phyloP scores from a whole-genome alignment of 2,888 invertebrate genomes.

The Acanthoscelides obtectus region DNA sequence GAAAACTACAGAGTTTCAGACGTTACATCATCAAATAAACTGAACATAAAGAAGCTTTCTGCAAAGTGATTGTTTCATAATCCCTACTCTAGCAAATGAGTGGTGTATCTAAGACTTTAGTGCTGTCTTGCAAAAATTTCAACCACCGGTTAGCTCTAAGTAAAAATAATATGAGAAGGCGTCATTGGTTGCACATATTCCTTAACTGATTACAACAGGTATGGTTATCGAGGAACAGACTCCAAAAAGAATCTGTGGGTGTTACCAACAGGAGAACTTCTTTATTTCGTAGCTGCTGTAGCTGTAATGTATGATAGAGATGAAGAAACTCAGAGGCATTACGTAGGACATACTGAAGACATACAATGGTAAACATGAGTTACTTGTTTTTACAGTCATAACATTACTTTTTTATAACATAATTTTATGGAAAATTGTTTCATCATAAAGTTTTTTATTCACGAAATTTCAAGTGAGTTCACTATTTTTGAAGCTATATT shows the following conservation, averaged over 20 bases:
- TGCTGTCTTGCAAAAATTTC: too few relatives aligned
- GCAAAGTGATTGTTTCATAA: too few relatives aligned
- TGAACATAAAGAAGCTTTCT: too few relatives aligned
- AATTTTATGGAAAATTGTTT: not conserved
- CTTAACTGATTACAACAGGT: conserved; percentile 54
- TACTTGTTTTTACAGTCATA: not conserved
- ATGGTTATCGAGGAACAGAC: conserved; percentile 91
- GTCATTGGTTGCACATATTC: conserved; percentile 20
- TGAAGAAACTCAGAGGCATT: conserved; percentile 84
- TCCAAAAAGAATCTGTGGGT: conserved; percentile 87
- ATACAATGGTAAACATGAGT: conserved; percentile 71
- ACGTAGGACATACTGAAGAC: conserved; percentile 88
- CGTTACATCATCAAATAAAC: too few relatives aligned
- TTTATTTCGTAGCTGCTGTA: conserved; percentile 90
- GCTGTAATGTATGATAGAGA: conserved; percentile 84
- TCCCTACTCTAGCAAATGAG: too few relatives aligned
- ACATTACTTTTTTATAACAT: not conserved
- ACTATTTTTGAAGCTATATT: too few relatives aligned
- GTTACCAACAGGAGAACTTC: conserved; percentile 85
- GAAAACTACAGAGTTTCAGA: too few relatives aligned
- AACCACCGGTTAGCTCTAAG: too few relatives aligned
- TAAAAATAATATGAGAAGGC: too few relatives aligned
- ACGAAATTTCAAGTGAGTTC: too few relatives aligned
- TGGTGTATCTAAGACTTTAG: too few relatives aligned
- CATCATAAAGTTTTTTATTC: too few relatives aligned